Base-by-base conservation (phyloP, 2,797 vertebrate species). In the Crenichthys baileyi region DNA sequence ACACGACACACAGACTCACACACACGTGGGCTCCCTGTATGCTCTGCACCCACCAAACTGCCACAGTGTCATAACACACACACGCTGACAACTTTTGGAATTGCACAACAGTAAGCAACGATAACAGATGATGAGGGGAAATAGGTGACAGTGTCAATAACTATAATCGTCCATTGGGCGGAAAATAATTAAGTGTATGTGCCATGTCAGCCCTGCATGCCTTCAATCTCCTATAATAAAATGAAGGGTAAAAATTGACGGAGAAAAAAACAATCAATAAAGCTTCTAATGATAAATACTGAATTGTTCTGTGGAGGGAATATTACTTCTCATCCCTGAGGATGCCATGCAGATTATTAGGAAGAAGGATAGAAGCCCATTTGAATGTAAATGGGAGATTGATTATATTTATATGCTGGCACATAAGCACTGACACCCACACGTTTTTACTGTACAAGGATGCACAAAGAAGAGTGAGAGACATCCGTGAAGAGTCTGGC, bases 81-180 rank as follows among this genome's bases (percentile, higher is more conserved):
- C 70, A 29, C 26, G 7, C 60, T 4, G 22, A 46, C 18, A 1
- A 79, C 87, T 85, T 89, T 83, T 85, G 73, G 77, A 71, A 83
- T 79, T 76, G 74, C 70, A 2, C 63, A 24, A 12, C 79, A 85
- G 93, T 96, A 96, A 96, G 95, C 94, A 95, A 91, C 71, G 95
- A 96, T 97, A 95, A 96, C 95, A 83, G 93, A 90, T 82, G 85
- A 95, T 91, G 93, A 93, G 93, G 88, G 79, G 70, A 68, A 67
- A 80, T 95, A 97, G 95, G 93, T 97, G 97, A 97, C 96, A 95
- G 88, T 91, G 94, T 96, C 96, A 97, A 97, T 97, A 97, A 93
- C 95, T 91, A 94, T 96, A 96, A 97, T 94, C 93, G 92, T 91
- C 94, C 93, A 87, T 78, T 90, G 44, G 94, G 93, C 90, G 89